Evolutionary conservation across 2,797 vertebrate genomes (phyloP), one percentile per base, ranked within the genome.

Genomic region (Pseudochirops corinnae): DNA sequence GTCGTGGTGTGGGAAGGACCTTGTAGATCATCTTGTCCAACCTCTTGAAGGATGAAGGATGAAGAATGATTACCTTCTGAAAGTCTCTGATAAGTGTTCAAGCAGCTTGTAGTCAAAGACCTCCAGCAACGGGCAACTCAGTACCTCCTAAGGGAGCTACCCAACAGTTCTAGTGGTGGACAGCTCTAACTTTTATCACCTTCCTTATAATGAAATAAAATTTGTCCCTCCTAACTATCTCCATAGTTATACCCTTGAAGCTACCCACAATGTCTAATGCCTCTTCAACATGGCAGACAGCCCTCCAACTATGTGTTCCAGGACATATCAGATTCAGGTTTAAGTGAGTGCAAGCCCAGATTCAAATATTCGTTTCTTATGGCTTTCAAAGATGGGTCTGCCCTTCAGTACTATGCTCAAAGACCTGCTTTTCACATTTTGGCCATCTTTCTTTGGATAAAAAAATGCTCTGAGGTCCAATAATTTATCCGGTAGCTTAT

Each of bases 401-500:
- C 74, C 39, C 39, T 87, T 26, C 21, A 46, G 74, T 5, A 10
- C n/a, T 46, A 18, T 82, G 67, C 67, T 82, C 18, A n/a, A 46
- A 39, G 16, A 46, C 21, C n/a, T 24, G n/a, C 18, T 24, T 82
- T 82, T 74, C 21, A 16, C n/a, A 39, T 74, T 82, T 26, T 46
- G 21, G 74, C 7, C 21, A 92, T 11, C 94, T 95, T 94, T 96
- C 94, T 94, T 96, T 50, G 10, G 90, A 95, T 28, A 93, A 95
- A 96, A 96, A 96, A 96, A 57, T 55, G 4, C 94, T 95, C 92
- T 24, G 11, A 93, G 94, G 94, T 57, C 96, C 96, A 96, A 91
- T 96, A 87, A 97, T 97, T 95, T 97, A 94, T 96, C 82, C 95
- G 50, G 95, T 95, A 94, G 55, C 1, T 96, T 91, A 92, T 82